Evolutionary conservation across 2,888 invertebrate species (phyloP), one percentile per base, ranked within the genome.

Genomic region (Drosophila birchii): DNA sequence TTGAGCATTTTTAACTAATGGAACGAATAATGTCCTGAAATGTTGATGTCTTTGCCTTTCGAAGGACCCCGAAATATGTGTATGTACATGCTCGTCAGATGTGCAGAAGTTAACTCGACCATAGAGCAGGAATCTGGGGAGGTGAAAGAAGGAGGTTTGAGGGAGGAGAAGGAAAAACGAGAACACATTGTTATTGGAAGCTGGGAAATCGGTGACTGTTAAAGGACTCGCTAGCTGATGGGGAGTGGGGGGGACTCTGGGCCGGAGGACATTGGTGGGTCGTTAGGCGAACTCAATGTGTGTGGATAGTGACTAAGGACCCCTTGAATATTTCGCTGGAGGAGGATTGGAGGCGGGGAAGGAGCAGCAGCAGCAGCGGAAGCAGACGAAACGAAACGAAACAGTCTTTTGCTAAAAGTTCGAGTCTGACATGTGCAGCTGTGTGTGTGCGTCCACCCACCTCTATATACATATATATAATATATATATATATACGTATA

Each of bases 371-470:
- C 54, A 47, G 36, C 71, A 62, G 75, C 73, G 73, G 73, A 73
- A 67, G 73, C 75, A 75, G 75, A 73, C 73, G 73, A 45, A 45
- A 45, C 73, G 73, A 73, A 54, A 75, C 68, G 47, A 47, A 47
- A 32, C 29, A 75, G 73, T 75, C 73, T 75, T 73, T 73, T 73
- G 75, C 68, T 75, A 73, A 73, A 73, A 73, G 68, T 73, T 73
- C 54, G 62, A 78, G 87, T 72, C 77, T 90, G 87, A 80, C 90
- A 88, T 90, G 80, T 84, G 85, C 77, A 81, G 75, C 76, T 69
- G 61, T 69, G 29, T 47, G 45, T 47, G 16, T 9, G 41, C 16
- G 64, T 63, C 69, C 32, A 55, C 69, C 45, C 68, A 45, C 39
- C 51, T 32, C 43, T 44, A 32, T 39, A 36, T n/a, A 12, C 20